Evolutionary conservation across 2,888 invertebrate species (phyloP).

Genomic region (Hydrotaea cyrtoneurina): DNA sequence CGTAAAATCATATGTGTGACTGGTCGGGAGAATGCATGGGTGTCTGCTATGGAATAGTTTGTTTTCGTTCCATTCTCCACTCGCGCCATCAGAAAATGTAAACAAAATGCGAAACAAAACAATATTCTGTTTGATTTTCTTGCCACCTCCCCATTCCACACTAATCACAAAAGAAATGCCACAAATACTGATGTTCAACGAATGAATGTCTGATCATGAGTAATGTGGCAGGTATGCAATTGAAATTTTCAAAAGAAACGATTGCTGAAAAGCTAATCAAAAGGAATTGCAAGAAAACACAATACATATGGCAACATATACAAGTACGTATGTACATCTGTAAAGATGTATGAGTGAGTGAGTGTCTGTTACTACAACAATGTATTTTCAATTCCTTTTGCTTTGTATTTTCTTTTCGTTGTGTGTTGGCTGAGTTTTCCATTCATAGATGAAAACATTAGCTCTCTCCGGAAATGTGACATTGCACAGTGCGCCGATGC

Average conservation of each 20-base stretch:
- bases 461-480: conserved; percentile 27
- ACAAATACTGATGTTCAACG: conserved; percentile 38
- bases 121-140: neutral
- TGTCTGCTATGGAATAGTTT: conserved; percentile 25
- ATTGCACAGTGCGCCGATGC: conserved; percentile 46
- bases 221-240: neutral
- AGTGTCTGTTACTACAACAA: conserved; percentile 15
- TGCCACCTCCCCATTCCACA: neutral
- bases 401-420: neutral
- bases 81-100: conserved; percentile 69
- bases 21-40: neutral
- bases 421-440: conserved; percentile 32
- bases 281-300: conserved; percentile 11
- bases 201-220: conserved; percentile 14
- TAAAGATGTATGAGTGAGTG: neutral
- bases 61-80: conserved; percentile 65
- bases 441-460: conserved; percentile 52
- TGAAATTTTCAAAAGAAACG: neutral
- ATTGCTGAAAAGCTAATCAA: neutral
- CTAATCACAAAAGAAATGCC: neutral
- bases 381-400: conserved; percentile 4
- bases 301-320: conserved; percentile 12
- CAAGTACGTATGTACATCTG: neutral
- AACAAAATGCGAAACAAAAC: conserved; percentile 68
- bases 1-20: neutral